Conservation (phyloP, 2,888 invertebrate species). For the Odontocolon sp. region DNA sequence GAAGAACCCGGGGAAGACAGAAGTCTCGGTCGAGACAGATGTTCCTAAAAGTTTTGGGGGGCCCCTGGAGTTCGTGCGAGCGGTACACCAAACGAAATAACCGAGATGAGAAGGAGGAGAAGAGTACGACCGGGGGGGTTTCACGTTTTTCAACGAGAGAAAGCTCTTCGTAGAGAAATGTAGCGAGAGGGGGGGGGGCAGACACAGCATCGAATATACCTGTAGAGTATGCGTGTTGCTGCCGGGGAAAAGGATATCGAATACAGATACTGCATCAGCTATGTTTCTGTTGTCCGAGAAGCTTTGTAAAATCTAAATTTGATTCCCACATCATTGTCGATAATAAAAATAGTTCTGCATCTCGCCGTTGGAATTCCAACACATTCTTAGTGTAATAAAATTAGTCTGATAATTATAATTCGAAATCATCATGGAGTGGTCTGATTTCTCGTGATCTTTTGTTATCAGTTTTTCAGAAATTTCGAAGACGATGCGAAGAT, state of each 20-base stretch:
- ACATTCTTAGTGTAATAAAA: too few species aligned
- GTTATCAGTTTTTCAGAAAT: too few species aligned
- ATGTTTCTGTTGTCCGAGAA: too few species aligned
- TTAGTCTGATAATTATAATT: too few species aligned
- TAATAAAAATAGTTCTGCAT: too few species aligned
- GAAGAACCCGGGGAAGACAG: conserved; percentile 14
- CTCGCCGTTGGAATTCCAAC: too few species aligned
- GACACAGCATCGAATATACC: conserved; percentile 27
- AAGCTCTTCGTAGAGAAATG: conserved; percentile 46
- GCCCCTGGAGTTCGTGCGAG: conserved; percentile 24
- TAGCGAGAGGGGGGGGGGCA: conserved; percentile 38
- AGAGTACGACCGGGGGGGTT: conserved; percentile 29
- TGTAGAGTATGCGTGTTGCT: not conserved
- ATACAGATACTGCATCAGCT: not conserved
- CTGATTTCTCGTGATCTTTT: too few species aligned
- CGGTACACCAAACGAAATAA: conserved; percentile 41
- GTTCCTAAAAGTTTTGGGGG: conserved; percentile 53
- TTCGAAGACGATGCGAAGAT: too few species aligned
- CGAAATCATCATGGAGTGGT: too few species aligned
- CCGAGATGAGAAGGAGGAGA: conserved; percentile 20
- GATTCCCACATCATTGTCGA: too few species aligned
- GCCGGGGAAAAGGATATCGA: not conserved
- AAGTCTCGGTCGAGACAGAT: conserved; percentile 44
- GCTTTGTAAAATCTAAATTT: too few species aligned
- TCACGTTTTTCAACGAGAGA: conserved; percentile 53